Conservation (phyloP, 2,888 invertebrate genomes). For the Dryocosmus kuriphilus region DNA sequence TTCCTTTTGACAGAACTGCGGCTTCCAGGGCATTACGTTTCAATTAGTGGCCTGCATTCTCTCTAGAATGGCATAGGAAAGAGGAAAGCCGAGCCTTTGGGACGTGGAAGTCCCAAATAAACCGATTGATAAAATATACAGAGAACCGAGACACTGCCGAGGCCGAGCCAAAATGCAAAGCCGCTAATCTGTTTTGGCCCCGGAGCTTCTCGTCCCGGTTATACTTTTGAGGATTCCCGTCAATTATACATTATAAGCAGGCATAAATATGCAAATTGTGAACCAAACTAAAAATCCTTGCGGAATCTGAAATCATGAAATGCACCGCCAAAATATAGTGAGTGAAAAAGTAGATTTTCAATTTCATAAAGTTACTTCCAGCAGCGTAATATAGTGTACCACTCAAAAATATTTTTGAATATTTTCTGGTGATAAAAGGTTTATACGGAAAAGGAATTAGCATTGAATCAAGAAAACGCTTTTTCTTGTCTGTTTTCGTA, state of each 20-base stretch:
- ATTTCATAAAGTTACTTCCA: too few relatives aligned
- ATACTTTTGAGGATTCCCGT: constrained; percentile 60
- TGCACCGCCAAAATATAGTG: background rate
- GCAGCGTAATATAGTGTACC: too few relatives aligned
- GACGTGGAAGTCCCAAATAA: constrained; percentile 25
- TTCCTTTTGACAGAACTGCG: constrained; percentile 27
- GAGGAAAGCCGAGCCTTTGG: constrained; percentile 21
- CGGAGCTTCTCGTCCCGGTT: constrained; percentile 49
- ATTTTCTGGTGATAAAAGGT: too few relatives aligned
- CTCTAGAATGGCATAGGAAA: constrained; percentile 22
- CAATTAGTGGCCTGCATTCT: constrained; percentile 23
- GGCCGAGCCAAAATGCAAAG: constrained; percentile 64
- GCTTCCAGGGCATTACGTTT: constrained; percentile 33
- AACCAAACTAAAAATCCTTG: constrained; percentile 27
- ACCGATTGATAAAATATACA: constrained; percentile 37
- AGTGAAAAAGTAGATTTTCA: too few relatives aligned
- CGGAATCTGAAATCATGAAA: background rate
- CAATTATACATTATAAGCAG: constrained; percentile 72
- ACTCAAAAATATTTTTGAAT: too few relatives aligned
- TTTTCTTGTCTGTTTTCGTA: too few relatives aligned
- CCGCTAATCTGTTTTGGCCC: constrained; percentile 68
- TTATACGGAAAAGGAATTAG: too few relatives aligned
- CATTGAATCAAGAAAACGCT: too few relatives aligned
- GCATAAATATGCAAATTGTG: constrained; percentile 67
- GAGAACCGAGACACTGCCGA: constrained; percentile 26